Evolutionary conservation across 2,113 vertebrate genomes (phyloP).

Genomic region (Origma solitaria): DNA sequence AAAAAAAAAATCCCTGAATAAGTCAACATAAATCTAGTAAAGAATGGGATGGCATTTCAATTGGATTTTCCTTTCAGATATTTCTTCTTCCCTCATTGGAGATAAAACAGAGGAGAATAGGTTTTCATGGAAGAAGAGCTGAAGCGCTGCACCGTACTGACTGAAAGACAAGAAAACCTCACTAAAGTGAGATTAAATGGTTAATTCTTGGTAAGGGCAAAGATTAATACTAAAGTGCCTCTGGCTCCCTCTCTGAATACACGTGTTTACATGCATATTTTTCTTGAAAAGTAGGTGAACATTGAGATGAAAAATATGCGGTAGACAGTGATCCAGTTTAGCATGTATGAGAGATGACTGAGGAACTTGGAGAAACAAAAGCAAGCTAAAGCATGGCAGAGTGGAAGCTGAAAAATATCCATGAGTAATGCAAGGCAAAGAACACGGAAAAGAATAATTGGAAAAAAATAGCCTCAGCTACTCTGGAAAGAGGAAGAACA

Average conservation of each 20-base stretch:
- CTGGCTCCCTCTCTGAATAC: neutral
- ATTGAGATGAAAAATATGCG: neutral
- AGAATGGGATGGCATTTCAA: neutral
- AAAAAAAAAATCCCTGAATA: neutral
- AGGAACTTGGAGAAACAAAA: neutral
- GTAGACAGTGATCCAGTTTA: neutral
- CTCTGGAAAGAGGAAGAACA: neutral
- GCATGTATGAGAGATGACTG: neutral
- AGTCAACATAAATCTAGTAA: neutral
- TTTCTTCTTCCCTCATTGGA: neutral
- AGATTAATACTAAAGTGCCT: neutral
- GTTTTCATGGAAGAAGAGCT: neutral
- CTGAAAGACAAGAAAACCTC: neutral
- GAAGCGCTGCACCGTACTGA: neutral
- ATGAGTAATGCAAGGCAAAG: neutral
- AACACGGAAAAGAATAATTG: neutral
- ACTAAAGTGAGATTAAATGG: neutral
- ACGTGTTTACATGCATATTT: neutral
- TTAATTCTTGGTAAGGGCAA: neutral
- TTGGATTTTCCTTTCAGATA: neutral
- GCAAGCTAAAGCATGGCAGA: neutral
- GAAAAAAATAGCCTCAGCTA: neutral
- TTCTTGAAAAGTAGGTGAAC: neutral
- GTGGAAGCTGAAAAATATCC: neutral
- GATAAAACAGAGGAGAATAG: neutral